These are phyloP conservation scores for Tineola bisselliella DNA, from an alignment of 2,888 invertebrate genomes.

Conservation along the genomic window DNA sequence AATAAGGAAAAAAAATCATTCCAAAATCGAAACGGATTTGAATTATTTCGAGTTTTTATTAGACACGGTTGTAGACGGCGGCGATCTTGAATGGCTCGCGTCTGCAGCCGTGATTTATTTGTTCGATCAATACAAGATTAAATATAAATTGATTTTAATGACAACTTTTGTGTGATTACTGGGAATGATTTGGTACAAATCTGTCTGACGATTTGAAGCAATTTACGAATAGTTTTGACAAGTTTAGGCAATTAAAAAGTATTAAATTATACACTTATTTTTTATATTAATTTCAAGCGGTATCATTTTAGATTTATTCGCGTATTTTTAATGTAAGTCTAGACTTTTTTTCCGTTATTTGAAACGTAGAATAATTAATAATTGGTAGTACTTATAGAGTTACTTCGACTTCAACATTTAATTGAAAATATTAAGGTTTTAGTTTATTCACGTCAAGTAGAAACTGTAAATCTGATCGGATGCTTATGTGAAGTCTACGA, in stretches of 20 bases:
- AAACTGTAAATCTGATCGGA: slow-evolving; percentile 9
- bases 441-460: neutral
- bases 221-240: slow-evolving; percentile 2
- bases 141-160: slow-evolving; percentile 17
- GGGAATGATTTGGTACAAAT: slow-evolving; percentile 19
- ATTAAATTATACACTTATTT: neutral
- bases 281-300: neutral
- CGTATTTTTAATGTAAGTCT: too few relatives aligned
- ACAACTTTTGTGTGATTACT: slow-evolving; percentile 16
- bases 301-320: too few relatives aligned
- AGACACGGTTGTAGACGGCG: neutral
- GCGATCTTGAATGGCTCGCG: neutral
- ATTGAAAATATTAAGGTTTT: neutral
- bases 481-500: slow-evolving; percentile 12
- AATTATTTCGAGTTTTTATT: neutral
- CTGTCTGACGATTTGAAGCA: slow-evolving; percentile 14
- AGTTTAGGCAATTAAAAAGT: neutral
- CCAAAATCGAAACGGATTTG: neutral
- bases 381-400: too few relatives aligned
- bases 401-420: too few relatives aligned
- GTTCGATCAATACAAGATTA: slow-evolving; percentile 9
- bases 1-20: neutral
- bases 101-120: neutral
- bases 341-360: too few relatives aligned
- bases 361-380: too few relatives aligned